Evolutionary conservation across 2,113 vertebrate genomes (phyloP).

Genomic region (Ahaetulla prasina): DNA sequence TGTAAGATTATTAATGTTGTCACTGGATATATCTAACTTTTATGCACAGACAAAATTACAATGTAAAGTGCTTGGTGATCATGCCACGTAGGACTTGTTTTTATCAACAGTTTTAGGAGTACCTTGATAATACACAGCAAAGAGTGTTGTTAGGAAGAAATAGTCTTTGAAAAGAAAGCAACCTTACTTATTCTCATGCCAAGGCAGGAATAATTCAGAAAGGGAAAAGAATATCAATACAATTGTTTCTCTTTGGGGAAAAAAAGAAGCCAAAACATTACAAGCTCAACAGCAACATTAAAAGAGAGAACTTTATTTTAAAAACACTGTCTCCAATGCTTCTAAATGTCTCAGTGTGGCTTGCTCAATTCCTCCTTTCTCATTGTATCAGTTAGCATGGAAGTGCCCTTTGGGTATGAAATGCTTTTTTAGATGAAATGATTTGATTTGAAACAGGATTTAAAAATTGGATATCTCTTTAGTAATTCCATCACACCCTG

Average conservation of each 20-base stretch:
- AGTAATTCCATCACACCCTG: not conserved
- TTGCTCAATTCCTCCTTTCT: not conserved
- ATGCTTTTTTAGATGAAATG: not conserved
- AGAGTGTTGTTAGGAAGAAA: constrained; percentile 29
- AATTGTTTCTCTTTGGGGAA: not conserved
- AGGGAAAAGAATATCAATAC: not conserved
- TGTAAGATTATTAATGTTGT: constrained; percentile 72
- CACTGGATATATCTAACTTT: constrained; percentile 69
- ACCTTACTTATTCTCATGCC: not conserved
- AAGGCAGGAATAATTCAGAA: constrained; percentile 25
- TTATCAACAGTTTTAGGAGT: constrained; percentile 58
- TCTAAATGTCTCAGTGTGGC: not conserved
- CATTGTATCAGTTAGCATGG: not conserved
- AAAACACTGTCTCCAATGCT: not conserved
- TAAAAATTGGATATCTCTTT: not conserved
- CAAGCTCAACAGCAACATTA: not conserved
- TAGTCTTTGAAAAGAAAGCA: not conserved
- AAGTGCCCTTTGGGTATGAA: not conserved
- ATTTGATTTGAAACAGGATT: not conserved
- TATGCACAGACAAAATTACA: constrained; percentile 73
- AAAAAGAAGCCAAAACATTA: not conserved
- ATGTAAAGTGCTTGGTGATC: constrained; percentile 51
- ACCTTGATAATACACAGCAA: constrained; percentile 23
- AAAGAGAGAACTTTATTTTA: not conserved
- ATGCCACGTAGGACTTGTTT: constrained; percentile 51